Evolutionary conservation across 2,113 vertebrate genomes (phyloP).

Genomic region (Syrrhaptes paradoxus): DNA sequence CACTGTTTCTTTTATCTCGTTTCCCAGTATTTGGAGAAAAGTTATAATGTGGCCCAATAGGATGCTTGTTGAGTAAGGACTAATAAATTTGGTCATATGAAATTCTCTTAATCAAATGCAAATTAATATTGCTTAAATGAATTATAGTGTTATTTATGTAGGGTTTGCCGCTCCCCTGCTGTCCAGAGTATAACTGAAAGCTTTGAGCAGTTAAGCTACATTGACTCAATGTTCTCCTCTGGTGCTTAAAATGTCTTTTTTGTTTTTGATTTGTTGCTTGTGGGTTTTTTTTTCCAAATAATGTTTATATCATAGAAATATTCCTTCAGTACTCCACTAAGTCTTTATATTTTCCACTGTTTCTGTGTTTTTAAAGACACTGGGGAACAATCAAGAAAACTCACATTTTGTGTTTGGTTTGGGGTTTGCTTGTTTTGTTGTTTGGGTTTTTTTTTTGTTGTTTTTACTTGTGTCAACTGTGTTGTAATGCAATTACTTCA

Average conservation of each 20-base stretch:
- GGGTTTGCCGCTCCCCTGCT: background rate
- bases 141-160: background rate
- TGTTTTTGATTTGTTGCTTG: background rate
- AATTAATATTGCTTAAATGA: background rate
- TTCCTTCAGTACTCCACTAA: background rate
- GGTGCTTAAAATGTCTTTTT: background rate
- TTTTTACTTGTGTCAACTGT: background rate
- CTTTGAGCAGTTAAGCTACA: background rate
- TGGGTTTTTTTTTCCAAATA: background rate
- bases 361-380: background rate
- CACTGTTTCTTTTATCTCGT: background rate
- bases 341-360: background rate
- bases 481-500: slow-evolving; percentile 35
- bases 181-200: background rate
- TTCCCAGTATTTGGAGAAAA: background rate
- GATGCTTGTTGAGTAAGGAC: background rate
- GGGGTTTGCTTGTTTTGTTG: background rate
- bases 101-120: background rate
- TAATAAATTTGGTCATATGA: background rate
- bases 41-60: background rate
- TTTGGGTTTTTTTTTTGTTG: background rate
- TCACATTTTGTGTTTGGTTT: background rate
- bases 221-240: background rate
- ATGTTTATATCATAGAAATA: background rate
- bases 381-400: background rate